These are phyloP conservation scores for Apotomis capreana DNA, from an alignment of 2,888 invertebrate genomes.

Conservation along the genomic window DNA sequence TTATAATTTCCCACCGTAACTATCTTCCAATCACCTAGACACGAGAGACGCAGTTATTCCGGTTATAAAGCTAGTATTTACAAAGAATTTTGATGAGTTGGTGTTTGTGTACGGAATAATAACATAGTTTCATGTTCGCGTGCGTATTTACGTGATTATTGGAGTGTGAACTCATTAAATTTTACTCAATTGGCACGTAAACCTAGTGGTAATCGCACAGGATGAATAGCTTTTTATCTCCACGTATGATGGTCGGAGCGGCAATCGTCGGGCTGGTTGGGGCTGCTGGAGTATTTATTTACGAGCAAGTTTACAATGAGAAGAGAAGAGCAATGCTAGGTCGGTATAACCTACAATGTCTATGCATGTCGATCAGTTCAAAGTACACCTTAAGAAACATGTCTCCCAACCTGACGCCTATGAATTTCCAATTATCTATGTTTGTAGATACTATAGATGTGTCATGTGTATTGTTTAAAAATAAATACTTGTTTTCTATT, in stretches of 20 bases:
- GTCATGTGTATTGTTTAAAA: no score
- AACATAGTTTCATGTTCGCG: slow-evolving; percentile 6
- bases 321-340: slow-evolving; percentile 76
- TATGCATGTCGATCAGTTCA: slow-evolving; percentile 7
- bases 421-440: no score
- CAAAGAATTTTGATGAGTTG: slow-evolving; percentile 20
- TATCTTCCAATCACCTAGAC: slow-evolving; percentile 2
- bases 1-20: slow-evolving; percentile 2
- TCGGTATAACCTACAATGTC: slow-evolving; percentile 51
- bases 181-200: not conserved
- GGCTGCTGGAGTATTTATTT: slow-evolving; percentile 78
- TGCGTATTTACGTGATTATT: slow-evolving; percentile 13
- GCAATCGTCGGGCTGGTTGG: slow-evolving; percentile 79
- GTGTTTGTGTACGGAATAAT: slow-evolving; percentile 29
- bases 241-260: slow-evolving; percentile 73
- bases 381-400: not conserved
- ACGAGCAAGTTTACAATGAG: slow-evolving; percentile 78
- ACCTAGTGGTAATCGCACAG: not conserved
- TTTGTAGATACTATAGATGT: no score
- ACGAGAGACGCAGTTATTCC: slow-evolving; percentile 15
- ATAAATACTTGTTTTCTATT: no score
- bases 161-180: slow-evolving; percentile 10
- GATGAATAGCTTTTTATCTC: slow-evolving; percentile 57
- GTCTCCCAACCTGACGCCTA: not conserved
- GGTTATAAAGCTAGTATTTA: slow-evolving; percentile 24